phyloP scores from a whole-genome alignment of 2,888 invertebrate genomes.

The Dendrolimus pini region DNA sequence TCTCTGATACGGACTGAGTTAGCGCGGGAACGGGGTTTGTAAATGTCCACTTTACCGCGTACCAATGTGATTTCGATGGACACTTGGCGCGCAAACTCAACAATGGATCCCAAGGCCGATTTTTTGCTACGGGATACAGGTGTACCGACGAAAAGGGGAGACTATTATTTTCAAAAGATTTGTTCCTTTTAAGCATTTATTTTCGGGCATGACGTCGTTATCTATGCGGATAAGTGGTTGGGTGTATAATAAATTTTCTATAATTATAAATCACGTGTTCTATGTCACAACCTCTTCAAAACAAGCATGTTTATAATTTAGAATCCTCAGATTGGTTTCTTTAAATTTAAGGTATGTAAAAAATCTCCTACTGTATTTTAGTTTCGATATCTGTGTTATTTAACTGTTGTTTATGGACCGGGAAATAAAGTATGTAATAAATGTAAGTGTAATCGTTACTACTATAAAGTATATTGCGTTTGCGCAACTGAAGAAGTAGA shows the following conservation, averaged over 20 bases:
- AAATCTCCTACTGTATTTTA: no score
- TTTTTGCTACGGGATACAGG: conserved; percentile 65
- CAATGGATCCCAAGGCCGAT: conserved; percentile 67
- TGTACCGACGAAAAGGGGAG: conserved; percentile 53
- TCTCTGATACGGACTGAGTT: conserved; percentile 38
- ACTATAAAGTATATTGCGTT: no score
- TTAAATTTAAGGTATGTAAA: no score
- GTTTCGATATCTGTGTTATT: no score
- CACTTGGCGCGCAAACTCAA: conserved; percentile 72
- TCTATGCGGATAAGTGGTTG: conserved; percentile 30
- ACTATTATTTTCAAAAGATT: conserved; percentile 9
- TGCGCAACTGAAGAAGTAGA: no score
- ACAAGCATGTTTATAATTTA: not conserved
- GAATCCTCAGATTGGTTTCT: no score
- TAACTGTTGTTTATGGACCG: no score
- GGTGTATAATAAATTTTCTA: not conserved
- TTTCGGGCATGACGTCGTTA: conserved; percentile 34
- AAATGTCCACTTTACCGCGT: not conserved
- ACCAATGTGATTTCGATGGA: conserved; percentile 45
- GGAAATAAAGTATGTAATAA: no score
- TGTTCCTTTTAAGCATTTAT: conserved; percentile 16
- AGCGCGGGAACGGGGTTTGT: not conserved
- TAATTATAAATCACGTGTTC: not conserved
- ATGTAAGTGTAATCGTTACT: no score
- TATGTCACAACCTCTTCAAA: not conserved